Evolutionary conservation across 2,113 vertebrate species (phyloP).

Genomic region (Gadus chalcogrammus): DNA sequence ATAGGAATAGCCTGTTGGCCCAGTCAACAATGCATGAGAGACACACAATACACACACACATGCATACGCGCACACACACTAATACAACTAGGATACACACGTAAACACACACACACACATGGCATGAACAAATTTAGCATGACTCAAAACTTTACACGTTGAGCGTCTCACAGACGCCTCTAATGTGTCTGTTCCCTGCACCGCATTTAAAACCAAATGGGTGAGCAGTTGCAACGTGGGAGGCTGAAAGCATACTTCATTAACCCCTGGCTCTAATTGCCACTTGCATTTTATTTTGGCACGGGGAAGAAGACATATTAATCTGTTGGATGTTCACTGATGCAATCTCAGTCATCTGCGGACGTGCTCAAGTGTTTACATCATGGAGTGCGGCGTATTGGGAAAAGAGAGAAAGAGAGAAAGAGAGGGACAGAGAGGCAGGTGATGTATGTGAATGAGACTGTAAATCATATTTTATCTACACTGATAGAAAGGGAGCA

Average conservation of each 20-base stretch:
- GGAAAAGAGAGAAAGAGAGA: too few species aligned
- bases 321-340: slow-evolving; percentile 29
- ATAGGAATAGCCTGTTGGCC: slow-evolving; percentile 1
- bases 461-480: too few species aligned
- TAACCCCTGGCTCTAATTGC: slow-evolving; percentile 60
- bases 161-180: slow-evolving; percentile 26
- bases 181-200: slow-evolving; percentile 54
- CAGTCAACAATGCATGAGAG: too few species aligned
- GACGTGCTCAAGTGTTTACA: slow-evolving; percentile 32
- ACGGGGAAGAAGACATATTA: slow-evolving; percentile 18
- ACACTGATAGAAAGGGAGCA: too few species aligned
- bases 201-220: slow-evolving; percentile 29
- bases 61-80: too few species aligned
- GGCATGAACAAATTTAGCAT: slow-evolving; percentile 13
- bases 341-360: slow-evolving; percentile 29
- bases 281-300: slow-evolving; percentile 47
- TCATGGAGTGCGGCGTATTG: too few species aligned
- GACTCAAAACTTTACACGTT: slow-evolving; percentile 32
- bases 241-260: slow-evolving; percentile 54
- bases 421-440: too few species aligned
- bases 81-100: slow-evolving; percentile 5
- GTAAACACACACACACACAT: slow-evolving; percentile 14
- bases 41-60: too few species aligned
- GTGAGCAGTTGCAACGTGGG: slow-evolving; percentile 51
- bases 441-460: too few species aligned